Conservation (phyloP, 2,888 invertebrate genomes). For the Maniola hyperantus region DNA sequence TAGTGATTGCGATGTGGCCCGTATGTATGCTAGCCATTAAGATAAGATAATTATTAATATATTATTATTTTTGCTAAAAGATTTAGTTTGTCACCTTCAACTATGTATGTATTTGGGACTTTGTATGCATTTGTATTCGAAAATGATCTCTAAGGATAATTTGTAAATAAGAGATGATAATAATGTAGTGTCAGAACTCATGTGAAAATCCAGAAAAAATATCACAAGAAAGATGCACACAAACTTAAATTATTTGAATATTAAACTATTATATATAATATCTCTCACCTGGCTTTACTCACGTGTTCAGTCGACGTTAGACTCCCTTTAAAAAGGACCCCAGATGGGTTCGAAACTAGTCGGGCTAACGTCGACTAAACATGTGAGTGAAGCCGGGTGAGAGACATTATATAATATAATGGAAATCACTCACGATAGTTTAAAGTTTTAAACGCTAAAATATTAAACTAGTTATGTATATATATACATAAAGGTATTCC, state of each 20-base stretch:
- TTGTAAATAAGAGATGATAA: conserved; percentile 32
- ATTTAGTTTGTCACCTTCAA: conserved; percentile 12
- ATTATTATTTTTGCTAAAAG: conserved; percentile 20
- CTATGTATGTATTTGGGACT: conserved; percentile 25
- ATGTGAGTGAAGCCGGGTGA: too few species aligned
- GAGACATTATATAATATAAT: too few species aligned
- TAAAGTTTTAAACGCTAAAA: too few species aligned
- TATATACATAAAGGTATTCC: too few species aligned
- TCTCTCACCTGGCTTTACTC: too few species aligned
- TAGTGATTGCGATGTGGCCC: neutral
- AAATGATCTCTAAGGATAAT: conserved; percentile 29
- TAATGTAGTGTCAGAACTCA: conserved; percentile 23
- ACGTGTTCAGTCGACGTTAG: too few species aligned
- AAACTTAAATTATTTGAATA: neutral
- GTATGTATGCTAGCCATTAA: neutral
- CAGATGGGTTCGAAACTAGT: too few species aligned
- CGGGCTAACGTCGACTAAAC: too few species aligned
- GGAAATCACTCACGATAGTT: too few species aligned
- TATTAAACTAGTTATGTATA: too few species aligned
- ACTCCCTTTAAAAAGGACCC: too few species aligned
- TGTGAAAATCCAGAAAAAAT: conserved; percentile 5
- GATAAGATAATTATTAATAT: neutral
- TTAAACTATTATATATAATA: too few species aligned
- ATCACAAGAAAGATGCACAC: conserved; percentile 17
- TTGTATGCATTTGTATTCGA: conserved; percentile 28